Evolutionary conservation across 2,113 vertebrate species (phyloP).

Genomic region (Dipodomys merriami): DNA sequence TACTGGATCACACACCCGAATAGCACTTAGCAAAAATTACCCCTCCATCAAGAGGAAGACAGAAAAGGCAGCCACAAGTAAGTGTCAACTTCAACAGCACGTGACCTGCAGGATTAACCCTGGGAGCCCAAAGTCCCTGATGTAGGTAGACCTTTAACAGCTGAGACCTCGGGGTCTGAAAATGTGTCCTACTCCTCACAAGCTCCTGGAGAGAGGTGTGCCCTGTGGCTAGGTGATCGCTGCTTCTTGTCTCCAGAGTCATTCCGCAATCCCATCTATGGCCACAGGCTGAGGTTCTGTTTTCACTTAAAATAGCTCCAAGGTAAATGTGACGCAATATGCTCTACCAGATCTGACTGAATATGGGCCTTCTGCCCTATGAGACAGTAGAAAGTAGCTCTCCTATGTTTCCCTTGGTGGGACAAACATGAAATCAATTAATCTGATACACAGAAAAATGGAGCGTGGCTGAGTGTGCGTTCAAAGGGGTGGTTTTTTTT

Average conservation of each 20-base stretch:
- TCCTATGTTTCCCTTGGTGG: not conserved
- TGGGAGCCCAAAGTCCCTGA: not conserved
- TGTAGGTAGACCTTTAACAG: not conserved
- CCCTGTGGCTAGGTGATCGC: not conserved
- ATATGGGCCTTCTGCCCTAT: too few species aligned
- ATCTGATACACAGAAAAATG: not conserved
- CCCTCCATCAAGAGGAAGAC: slow-evolving; percentile 48
- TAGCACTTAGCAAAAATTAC: slow-evolving; percentile 65
- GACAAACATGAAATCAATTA: not conserved
- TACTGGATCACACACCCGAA: slow-evolving; percentile 40
- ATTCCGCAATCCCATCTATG: not conserved
- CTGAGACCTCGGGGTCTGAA: not conserved
- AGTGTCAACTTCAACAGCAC: not conserved
- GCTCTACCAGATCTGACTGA: not conserved
- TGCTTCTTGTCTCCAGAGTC: not conserved
- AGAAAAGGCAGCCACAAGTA: slow-evolving; percentile 31
- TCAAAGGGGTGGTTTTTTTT: slow-evolving; percentile 6
- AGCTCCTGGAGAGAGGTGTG: not conserved
- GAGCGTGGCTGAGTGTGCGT: not conserved
- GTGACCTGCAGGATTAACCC: not conserved
- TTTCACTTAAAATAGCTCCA: slow-evolving; percentile 3
- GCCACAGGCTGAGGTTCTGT: not conserved
- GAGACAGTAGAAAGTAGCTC: not conserved
- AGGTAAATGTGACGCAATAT: not conserved
- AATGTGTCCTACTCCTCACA: not conserved